Evolutionary conservation across 2,888 invertebrate genomes (phyloP).

Genomic region (Smittia aterrima): DNA sequence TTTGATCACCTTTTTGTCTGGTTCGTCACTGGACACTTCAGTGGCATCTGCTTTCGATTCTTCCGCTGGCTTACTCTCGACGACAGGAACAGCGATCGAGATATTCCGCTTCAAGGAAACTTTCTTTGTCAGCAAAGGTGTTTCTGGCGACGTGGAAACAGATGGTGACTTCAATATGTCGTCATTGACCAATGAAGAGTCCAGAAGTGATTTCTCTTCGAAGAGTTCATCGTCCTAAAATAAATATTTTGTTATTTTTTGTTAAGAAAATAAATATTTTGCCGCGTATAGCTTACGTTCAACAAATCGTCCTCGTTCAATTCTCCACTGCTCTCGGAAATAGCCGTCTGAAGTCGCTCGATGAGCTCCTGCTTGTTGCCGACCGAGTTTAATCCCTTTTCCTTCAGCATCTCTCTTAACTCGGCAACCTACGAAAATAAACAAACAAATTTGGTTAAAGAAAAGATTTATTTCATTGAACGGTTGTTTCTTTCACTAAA

Average conservation of each 20-base stretch:
- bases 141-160: conserved; percentile 54
- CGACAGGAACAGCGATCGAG: neutral
- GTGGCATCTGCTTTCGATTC: conserved; percentile 56
- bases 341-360: conserved; percentile 68
- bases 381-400: conserved; percentile 67
- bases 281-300: conserved; percentile 44
- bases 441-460: conserved; percentile 23
- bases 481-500: too few species aligned
- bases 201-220: conserved; percentile 42
- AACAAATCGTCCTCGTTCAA: conserved; percentile 58
- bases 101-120: conserved; percentile 56
- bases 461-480: neutral
- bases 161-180: conserved; percentile 42
- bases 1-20: conserved; percentile 61
- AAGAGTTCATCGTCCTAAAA: conserved; percentile 48
- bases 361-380: conserved; percentile 83
- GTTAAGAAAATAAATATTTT: neutral
- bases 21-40: conserved; percentile 48
- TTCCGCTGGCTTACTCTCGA: conserved; percentile 45
- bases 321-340: conserved; percentile 45
- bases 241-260: conserved; percentile 40
- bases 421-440: conserved; percentile 69
- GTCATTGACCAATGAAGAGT: conserved; percentile 42
- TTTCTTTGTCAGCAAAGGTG: conserved; percentile 47
- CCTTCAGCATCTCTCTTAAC: conserved; percentile 76